Percentiles rank a stretch among this genome's conserved stretches.
phyloP scores from a whole-genome alignment of 2,113 vertebrate genomes.

The Artemisiospiza belli region DNA sequence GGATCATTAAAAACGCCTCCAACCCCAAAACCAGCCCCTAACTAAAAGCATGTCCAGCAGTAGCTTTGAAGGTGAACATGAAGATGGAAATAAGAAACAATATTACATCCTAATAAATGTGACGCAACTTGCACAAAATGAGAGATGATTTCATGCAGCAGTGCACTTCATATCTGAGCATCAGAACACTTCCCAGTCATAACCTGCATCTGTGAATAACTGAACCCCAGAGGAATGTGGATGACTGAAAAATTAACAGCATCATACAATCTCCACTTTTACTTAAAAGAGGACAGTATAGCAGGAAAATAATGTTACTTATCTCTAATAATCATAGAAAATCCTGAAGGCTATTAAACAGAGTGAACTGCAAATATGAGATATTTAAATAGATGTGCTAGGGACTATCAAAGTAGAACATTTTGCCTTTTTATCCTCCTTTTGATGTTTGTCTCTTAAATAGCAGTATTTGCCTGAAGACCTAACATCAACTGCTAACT shows the following conservation, averaged over 20 bases:
- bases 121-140: neutral
- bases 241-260: neutral
- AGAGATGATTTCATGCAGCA: neutral
- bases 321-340: neutral
- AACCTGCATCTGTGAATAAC: neutral
- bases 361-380: neutral
- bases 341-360: neutral
- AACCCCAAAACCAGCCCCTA: neutral
- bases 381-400: neutral
- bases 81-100: neutral
- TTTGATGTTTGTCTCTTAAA: neutral
- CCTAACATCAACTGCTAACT: neutral
- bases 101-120: neutral
- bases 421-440: neutral
- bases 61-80: neutral
- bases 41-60: neutral
- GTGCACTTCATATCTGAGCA: neutral
- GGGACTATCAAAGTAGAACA: neutral
- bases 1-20: neutral
- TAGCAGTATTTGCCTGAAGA: neutral
- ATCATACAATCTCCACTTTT: neutral
- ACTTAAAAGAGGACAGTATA: neutral
- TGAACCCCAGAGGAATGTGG: neutral
- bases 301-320: neutral
- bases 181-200: neutral